Evolutionary conservation across 2,888 invertebrate genomes (phyloP), one percentile per base, ranked within the genome.

Genomic region (Spodoptera exigua): DNA sequence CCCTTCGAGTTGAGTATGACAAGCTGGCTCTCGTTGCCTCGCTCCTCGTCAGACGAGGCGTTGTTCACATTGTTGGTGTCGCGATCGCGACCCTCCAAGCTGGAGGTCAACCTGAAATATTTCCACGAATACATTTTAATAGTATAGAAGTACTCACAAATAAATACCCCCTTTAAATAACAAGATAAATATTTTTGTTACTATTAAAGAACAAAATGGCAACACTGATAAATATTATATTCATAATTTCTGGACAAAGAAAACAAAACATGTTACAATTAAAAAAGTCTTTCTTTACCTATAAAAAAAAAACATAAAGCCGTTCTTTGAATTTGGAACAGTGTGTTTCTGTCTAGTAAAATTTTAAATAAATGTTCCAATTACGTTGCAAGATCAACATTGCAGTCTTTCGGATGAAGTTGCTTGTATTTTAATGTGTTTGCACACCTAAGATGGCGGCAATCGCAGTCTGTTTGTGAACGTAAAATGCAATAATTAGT

Each of bases 1-100:
- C 95, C 95, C 82, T 95, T 95, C 21, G 93, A 88, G 85, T 91
- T 93, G 76, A 93, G 91, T 77, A 93, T 92, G 76, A 93, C 90
- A 41, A 91, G 89, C 72, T 92, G 90, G 51, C 88, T 83, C 47
- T 93, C 90, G 70, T 76, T 81, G 61, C 86, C 84, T 58, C 89
- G 82, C 73, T 94, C 93, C 70, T 94, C 94, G 73, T 93, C 94
- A 5, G 93, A 93, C 45, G 93, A 94, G 69, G 74, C 85, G 84
- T 90, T 91, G 85, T 89, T 89, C 75, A 94, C 89, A 85, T 93
- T 92, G 89, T 94, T 92, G 78, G 94, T 87, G 80, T 69, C 69
- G 61, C 68, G 57, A 1, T 95, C 95, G 73, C 95, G 94, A 76
- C 94, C 93, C 85, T 95, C 93, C 84, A 93, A 82, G 58, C 87